Evolutionary conservation across 2,888 invertebrate genomes (phyloP).

Genomic region (Leptothorax acervorum): DNA sequence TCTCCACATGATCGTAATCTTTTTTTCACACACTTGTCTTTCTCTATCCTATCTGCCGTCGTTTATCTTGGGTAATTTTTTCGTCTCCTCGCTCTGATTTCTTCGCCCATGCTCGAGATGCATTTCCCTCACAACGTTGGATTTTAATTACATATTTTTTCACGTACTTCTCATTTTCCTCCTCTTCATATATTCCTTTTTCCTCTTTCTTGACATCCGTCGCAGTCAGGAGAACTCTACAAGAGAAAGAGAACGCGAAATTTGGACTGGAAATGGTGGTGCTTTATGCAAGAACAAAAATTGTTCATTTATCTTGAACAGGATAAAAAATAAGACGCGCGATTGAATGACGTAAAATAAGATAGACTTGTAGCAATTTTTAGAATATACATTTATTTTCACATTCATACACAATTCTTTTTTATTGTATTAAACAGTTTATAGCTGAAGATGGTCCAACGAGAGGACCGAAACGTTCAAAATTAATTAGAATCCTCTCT

Average conservation of each 20-base stretch:
- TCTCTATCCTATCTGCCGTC: slow-evolving; percentile 22
- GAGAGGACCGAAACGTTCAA: too few species aligned
- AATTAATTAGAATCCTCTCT: too few species aligned
- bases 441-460: too few species aligned
- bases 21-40: slow-evolving; percentile 43
- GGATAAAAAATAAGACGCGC: background rate
- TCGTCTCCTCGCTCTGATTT: slow-evolving; percentile 53
- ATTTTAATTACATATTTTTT: slow-evolving; percentile 77
- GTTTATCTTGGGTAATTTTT: slow-evolving; percentile 46
- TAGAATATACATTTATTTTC: background rate
- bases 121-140: slow-evolving; percentile 59
- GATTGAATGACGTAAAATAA: slow-evolving; percentile 1
- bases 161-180: slow-evolving; percentile 41
- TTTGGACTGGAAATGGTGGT: slow-evolving; percentile 10
- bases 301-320: background rate
- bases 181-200: background rate
- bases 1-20: background rate
- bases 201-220: slow-evolving; percentile 29
- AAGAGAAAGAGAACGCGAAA: background rate
- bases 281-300: background rate
- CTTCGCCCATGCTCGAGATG: slow-evolving; percentile 41
- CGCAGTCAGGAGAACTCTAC: background rate
- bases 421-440: too few species aligned
- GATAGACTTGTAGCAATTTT: background rate
- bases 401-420: too few species aligned